Evolutionary conservation across 2,888 invertebrate genomes (phyloP).

Genomic region (Chrysolina oricalcia): DNA sequence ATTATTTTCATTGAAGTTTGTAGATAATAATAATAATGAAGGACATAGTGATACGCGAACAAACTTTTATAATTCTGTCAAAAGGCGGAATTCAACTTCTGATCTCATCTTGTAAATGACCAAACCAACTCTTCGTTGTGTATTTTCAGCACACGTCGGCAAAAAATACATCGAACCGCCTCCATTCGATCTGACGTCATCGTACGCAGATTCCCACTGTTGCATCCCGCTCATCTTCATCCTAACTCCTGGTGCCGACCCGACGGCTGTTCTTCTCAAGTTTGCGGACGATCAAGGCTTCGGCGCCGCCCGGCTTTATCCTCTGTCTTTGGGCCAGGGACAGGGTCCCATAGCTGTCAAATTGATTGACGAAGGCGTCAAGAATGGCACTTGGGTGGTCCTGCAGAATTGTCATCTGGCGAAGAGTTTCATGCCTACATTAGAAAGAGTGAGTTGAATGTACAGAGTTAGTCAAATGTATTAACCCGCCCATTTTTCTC

Average conservation of each 20-base stretch:
- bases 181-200: slow-evolving; percentile 88
- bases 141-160: slow-evolving; percentile 79
- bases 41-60: too few relatives aligned
- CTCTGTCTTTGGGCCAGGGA: slow-evolving; percentile 93
- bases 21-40: too few relatives aligned
- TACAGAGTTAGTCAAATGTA: too few relatives aligned
- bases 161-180: slow-evolving; percentile 90
- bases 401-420: slow-evolving; percentile 97
- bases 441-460: slow-evolving; percentile 83
- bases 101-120: too few relatives aligned
- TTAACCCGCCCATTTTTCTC: too few relatives aligned
- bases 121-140: too few relatives aligned
- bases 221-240: slow-evolving; percentile 93
- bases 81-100: too few relatives aligned
- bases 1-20: too few relatives aligned
- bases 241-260: slow-evolving; percentile 94
- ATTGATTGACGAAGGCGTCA: slow-evolving; percentile 88
- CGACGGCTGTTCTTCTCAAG: slow-evolving; percentile 89
- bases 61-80: too few relatives aligned
- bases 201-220: slow-evolving; percentile 89
- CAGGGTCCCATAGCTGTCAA: slow-evolving; percentile 92
- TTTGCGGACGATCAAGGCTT: slow-evolving; percentile 95
- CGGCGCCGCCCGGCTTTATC: slow-evolving; percentile 82
- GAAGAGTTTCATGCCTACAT: slow-evolving; percentile 93
- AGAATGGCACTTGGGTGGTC: slow-evolving; percentile 93